Evolutionary conservation across 2,113 vertebrate genomes (phyloP), one percentile per base, ranked within the genome.

Genomic region (Sakesphorus luctuosus): DNA sequence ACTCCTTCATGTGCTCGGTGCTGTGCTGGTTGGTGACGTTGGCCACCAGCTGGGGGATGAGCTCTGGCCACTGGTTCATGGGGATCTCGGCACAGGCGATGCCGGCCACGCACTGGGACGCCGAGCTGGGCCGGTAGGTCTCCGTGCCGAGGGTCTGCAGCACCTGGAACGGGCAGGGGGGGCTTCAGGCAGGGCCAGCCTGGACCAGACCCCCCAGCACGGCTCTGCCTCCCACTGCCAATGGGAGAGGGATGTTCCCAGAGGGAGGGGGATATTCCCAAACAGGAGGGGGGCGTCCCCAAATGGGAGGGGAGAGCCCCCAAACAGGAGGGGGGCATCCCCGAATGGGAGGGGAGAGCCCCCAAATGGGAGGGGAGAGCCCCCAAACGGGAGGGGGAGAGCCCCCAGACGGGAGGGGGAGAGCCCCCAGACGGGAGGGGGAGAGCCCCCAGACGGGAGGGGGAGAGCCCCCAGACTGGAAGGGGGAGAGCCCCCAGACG

Each of bases 1-100:
- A 99, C 97, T 99, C 99, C 97, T 99, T 99, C 99, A 99, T 99
- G 96, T 99, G 99, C 78, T 99, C 99, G 1, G 99, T 99, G 97
- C 99, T 99, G 95, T 98, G 98, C 35, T 99, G 99, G 89, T 99
- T 99, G 1, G 99, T 99, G 43, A 99, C 99, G 36, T 99, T 99
- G 36, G 99, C 98, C 66, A 99, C 98, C 94, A 99, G 98, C 96
- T 99, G 99, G 9, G 99, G 99, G 94, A 99, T 99, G 91, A 99
- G 99, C 87, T 99, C 99, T 0, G 99, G 99, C 99, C 99, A 99
- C 90, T 99, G 99, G 97, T 98, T 99, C 29, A 99, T 99, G 1
- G 99, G 99, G 83, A 99, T 99, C 97, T 99, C 99, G 0, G 99
- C 99, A 20, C 99, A 99, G 24, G 99, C 99, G 38, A 99, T 99